Evolutionary conservation across 2,888 invertebrate species (phyloP).

Genomic region (Dioctria linearis): DNA sequence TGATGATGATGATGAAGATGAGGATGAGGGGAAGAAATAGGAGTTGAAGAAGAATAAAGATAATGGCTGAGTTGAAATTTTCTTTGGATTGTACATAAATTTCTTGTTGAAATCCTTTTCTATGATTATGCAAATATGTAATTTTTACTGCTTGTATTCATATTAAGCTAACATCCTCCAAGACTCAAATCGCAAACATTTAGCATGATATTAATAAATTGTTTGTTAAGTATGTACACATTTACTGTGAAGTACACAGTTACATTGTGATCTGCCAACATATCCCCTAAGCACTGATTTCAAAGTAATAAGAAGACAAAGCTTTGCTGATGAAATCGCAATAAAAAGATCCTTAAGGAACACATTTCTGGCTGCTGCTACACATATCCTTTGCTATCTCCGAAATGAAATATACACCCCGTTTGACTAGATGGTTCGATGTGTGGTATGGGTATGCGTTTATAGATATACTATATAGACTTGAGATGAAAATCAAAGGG

Average conservation of each 20-base stretch:
- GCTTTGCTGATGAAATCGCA: constrained; percentile 11
- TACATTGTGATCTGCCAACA: constrained; percentile 10
- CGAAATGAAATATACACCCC: constrained; percentile 1
- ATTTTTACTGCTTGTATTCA: background rate
- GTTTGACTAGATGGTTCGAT: background rate
- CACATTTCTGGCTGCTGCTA: constrained; percentile 18
- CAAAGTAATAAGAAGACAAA: constrained; percentile 36
- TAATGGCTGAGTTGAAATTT: too few relatives aligned
- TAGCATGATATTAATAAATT: constrained; percentile 23
- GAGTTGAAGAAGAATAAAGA: too few relatives aligned
- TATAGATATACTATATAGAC: too few relatives aligned
- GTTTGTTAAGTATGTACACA: constrained; percentile 1
- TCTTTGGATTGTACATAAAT: too few relatives aligned
- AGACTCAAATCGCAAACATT: constrained; percentile 13
- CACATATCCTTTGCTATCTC: constrained; percentile 4
- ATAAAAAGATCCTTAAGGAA: constrained; percentile 28
- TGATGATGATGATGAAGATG: too few relatives aligned
- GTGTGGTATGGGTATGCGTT: background rate
- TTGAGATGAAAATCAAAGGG: constrained; percentile 20
- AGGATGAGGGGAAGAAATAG: too few relatives aligned
- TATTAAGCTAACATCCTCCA: background rate
- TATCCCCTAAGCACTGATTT: constrained; percentile 25
- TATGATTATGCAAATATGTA: background rate
- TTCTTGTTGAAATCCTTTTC: too few relatives aligned
- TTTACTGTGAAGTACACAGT: constrained; percentile 5